Evolutionary conservation across 2,113 vertebrate genomes (phyloP).

Genomic region (Ophthalmolycus amberensis): DNA sequence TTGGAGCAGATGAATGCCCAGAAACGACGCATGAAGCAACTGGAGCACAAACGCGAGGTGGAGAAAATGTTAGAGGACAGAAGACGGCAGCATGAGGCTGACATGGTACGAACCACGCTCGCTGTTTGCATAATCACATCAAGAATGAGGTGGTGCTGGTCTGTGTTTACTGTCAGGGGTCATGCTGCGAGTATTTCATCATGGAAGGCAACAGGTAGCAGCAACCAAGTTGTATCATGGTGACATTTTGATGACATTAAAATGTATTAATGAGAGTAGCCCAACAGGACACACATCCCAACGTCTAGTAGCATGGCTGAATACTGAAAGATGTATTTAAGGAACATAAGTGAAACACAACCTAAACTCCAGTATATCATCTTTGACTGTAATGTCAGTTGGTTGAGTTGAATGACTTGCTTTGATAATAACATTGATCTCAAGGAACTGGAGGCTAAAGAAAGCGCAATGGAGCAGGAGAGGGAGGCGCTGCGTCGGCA

Average conservation of each 20-base stretch:
- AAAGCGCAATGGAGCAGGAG: conserved; percentile 83
- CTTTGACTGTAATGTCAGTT: neutral
- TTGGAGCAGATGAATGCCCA: conserved; percentile 93
- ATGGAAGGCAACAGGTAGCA: neutral
- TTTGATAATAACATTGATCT: conserved; percentile 11
- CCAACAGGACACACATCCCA: neutral
- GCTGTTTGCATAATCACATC: neutral
- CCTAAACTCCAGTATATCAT: neutral
- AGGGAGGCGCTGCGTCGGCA: conserved; percentile 79
- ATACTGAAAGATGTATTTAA: neutral
- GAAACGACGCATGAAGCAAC: conserved; percentile 90
- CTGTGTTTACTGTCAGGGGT: neutral
- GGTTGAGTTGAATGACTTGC: neutral
- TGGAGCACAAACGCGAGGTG: conserved; percentile 89
- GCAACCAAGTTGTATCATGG: neutral
- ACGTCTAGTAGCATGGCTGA: neutral
- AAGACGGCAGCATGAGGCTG: conserved; percentile 82
- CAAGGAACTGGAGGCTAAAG: conserved; percentile 88
- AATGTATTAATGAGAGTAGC: neutral
- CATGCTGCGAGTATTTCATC: neutral
- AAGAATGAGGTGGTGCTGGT: neutral
- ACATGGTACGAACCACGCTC: conserved; percentile 81
- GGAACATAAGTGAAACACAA: neutral
- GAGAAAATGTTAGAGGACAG: conserved; percentile 89
- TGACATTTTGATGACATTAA: neutral